Evolutionary conservation across 2,113 vertebrate genomes (phyloP), one percentile per base, ranked within the genome.

Genomic region (Corythornis cristatus): DNA sequence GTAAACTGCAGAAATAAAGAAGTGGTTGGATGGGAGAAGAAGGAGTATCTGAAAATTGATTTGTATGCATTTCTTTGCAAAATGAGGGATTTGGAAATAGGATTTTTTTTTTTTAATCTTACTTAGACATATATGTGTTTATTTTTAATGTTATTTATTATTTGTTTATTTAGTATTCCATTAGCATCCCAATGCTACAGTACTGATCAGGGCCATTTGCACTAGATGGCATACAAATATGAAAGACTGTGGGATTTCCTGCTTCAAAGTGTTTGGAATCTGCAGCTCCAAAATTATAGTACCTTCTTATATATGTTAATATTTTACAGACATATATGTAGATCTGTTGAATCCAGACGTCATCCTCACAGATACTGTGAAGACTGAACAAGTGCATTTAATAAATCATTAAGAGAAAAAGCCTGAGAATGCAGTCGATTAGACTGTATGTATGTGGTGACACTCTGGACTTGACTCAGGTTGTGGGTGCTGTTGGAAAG

Each of bases 71-170:
- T 77, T 77, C 33, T 65, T 12, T 86, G 83, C 29, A 28, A 40
- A 81, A 65, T 68, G 12, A 51, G 28, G 54, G 64, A 92, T 93
- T 66, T 75, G 61, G 57, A 90, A 94, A 87, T 80, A 83, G 62
- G 51, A 78, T 92, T 93, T 91, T 57, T 89, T 89, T 45, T 45
- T 45, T 51, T 51, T 83, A 68, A 75, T 95, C 66, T 82, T 83
- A 4, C 22, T 91, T 71, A 89, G 64, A 58, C 28, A 35, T 58
- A 42, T 5, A 68, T 83, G 33, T 95, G 42, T 66, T 33, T 84
- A 66, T 84, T 72, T 90, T 80, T 73, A 9, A 3, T 74, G 22
- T 81, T 84, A 15, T 68, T 87, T 79, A 11, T 83, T 75, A n/a
- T 65, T 80, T 86, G 12, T 89, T 2, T 66, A 43, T 58, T 89